phyloP scores from a whole-genome alignment of 2,797 vertebrate genomes.

The Phrynocephalus vlangalii region DNA sequence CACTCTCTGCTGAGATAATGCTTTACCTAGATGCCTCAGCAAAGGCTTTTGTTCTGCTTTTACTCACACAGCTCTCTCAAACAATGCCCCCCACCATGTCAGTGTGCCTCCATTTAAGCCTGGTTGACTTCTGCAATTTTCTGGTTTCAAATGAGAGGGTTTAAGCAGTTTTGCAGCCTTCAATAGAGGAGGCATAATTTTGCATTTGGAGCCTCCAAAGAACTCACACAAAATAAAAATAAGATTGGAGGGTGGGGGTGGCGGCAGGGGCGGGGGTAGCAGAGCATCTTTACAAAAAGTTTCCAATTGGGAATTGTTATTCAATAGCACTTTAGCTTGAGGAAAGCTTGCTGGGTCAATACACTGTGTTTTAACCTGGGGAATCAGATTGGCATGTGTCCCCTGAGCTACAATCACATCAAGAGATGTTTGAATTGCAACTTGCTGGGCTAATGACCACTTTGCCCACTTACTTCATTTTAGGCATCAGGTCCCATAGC shows the following conservation, averaged over 20 bases:
- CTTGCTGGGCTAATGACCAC: constrained; percentile 65
- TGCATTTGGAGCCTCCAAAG: constrained; percentile 55
- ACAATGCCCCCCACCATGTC: background rate
- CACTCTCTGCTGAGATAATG: background rate
- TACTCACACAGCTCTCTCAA: background rate
- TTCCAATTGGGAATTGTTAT: constrained; percentile 6
- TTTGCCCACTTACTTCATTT: constrained; percentile 62
- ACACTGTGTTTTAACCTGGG: constrained; percentile 53
- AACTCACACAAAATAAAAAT: constrained; percentile 60
- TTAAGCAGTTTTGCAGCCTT: constrained; percentile 50
- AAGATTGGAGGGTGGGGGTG: background rate
- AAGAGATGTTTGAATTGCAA: constrained; percentile 59
- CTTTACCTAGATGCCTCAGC: accelerated
- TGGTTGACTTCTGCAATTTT: constrained; percentile 38
- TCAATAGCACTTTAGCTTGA: constrained; percentile 27
- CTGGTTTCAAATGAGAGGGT: constrained; percentile 44
- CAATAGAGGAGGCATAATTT: constrained; percentile 31
- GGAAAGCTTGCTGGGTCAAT: constrained; percentile 53
- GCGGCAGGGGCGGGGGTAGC: background rate
- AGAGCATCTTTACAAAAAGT: constrained; percentile 21
- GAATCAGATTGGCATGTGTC: constrained; percentile 44
- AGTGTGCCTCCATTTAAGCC: constrained; percentile 11
- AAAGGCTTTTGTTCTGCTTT: background rate
- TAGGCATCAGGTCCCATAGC: constrained; percentile 51
- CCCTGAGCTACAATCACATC: constrained; percentile 59